A percentile compares a stretch with the other conserved stretches of the same genome.
Conservation (phyloP, 1,140 invertebrate species). For the Amyelois transitella region DNA sequence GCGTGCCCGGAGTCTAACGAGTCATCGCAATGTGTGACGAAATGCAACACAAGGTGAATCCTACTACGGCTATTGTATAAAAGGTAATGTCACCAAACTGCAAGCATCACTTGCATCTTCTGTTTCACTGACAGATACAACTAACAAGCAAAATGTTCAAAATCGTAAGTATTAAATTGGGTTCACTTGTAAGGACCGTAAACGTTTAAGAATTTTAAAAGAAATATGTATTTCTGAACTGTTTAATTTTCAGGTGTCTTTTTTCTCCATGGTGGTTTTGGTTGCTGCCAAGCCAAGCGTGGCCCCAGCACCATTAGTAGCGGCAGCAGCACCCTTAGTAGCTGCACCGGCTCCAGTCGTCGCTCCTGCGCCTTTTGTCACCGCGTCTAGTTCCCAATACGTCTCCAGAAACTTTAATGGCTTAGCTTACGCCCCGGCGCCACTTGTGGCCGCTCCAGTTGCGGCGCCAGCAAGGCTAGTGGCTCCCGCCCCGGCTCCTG, state of each 20-base stretch:
- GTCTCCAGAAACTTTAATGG: conserved; percentile 78
- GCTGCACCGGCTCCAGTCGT: conserved; percentile 40
- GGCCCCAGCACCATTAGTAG: conserved; percentile 48
- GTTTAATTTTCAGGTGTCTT: conserved; percentile 44
- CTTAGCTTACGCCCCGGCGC: conserved; percentile 52
- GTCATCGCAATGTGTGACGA: conserved; percentile 48
- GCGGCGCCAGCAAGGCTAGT: conserved; percentile 25
- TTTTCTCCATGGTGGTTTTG: conserved; percentile 45
- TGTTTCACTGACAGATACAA: conserved; percentile 33
- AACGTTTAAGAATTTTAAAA: no score
- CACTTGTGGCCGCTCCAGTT: conserved; percentile 42
- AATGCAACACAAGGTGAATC: conserved; percentile 69
- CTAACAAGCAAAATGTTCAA: conserved; percentile 54
- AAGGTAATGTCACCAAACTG: conserved; percentile 54
- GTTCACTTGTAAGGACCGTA: no score
- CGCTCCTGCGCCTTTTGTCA: conserved; percentile 76
- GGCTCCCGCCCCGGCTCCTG: conserved; percentile 45
- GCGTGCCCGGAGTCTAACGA: conserved; percentile 52
- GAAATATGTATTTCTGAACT: no score
- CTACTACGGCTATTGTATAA: conserved; percentile 50
- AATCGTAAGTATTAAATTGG: conserved; percentile 37
- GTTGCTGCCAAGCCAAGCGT: conserved; percentile 57
- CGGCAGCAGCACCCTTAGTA: conserved; percentile 43
- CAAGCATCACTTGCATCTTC: conserved; percentile 46
- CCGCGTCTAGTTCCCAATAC: conserved; percentile 78